Conservation (phyloP, 2,797 vertebrate species). For the Protosalanx chinensis region DNA sequence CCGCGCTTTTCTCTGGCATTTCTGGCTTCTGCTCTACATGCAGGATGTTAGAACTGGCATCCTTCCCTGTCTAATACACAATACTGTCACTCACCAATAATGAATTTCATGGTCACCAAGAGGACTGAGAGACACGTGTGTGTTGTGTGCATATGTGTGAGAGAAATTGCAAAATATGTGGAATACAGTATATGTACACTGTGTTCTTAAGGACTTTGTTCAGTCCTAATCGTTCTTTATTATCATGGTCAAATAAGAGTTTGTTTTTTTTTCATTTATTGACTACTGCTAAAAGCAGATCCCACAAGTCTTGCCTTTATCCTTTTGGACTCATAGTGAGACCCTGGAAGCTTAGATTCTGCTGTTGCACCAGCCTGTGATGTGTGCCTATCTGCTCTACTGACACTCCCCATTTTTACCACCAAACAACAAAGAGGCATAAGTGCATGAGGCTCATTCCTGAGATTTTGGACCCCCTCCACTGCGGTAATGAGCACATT, state of each 20-base stretch:
- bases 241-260: neutral
- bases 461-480: constrained; percentile 38
- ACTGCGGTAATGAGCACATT: constrained; percentile 43
- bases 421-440: neutral
- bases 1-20: constrained; percentile 26
- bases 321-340: neutral
- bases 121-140: too few species aligned
- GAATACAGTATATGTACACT: neutral
- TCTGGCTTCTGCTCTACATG: constrained; percentile 42
- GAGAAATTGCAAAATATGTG: constrained; percentile 6
- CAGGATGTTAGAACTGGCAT: constrained; percentile 68
- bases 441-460: constrained; percentile 21
- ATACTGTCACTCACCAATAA: constrained; percentile 60
- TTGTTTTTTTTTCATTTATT: neutral
- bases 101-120: constrained; percentile 16
- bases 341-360: neutral
- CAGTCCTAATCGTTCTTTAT: neutral
- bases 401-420: neutral
- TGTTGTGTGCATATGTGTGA: neutral
- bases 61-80: constrained; percentile 54
- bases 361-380: neutral
- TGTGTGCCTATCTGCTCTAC: neutral
- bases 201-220: neutral
- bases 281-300: neutral
- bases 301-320: neutral